Evolutionary conservation across 2,797 vertebrate genomes (phyloP).

Genomic region (Urophycis tenuis): DNA sequence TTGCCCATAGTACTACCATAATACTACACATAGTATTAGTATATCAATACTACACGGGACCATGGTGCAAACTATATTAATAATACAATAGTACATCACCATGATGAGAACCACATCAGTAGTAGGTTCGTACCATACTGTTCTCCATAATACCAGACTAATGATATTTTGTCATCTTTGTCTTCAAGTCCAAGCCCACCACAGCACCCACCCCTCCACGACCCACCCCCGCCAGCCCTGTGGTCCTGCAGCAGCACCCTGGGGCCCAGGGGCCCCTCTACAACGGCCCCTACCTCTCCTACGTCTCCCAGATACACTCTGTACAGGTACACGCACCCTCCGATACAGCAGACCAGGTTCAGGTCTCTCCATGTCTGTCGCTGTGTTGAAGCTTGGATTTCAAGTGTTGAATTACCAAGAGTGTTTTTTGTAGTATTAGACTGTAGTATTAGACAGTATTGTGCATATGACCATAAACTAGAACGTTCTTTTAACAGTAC

Average conservation of each 20-base stretch:
- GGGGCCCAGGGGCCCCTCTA: constrained; percentile 78
- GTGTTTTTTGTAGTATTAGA: too few species aligned
- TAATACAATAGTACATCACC: neutral
- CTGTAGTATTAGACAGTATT: neutral
- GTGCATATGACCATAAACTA: neutral
- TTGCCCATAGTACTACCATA: neutral
- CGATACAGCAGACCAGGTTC: neutral
- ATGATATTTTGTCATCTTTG: neutral
- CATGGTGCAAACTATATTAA: constrained; percentile 68
- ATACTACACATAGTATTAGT: neutral
- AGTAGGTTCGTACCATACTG: neutral
- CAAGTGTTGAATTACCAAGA: too few species aligned
- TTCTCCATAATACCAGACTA: neutral
- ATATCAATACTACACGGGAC: constrained; percentile 53
- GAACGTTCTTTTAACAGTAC: neutral
- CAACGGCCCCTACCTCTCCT: constrained; percentile 80
- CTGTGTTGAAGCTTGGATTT: neutral
- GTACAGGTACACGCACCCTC: constrained; percentile 68
- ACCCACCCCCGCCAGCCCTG: constrained; percentile 80
- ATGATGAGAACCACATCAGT: neutral
- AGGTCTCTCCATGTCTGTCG: neutral
- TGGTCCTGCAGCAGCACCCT: constrained; percentile 80
- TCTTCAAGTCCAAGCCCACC: constrained; percentile 73
- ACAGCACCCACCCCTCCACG: constrained; percentile 75
- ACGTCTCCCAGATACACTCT: constrained; percentile 78